Percentiles rank a stretch among this genome's conserved stretches.
Conservation (phyloP, 2,888 invertebrate genomes). For the Alcis repandata region DNA sequence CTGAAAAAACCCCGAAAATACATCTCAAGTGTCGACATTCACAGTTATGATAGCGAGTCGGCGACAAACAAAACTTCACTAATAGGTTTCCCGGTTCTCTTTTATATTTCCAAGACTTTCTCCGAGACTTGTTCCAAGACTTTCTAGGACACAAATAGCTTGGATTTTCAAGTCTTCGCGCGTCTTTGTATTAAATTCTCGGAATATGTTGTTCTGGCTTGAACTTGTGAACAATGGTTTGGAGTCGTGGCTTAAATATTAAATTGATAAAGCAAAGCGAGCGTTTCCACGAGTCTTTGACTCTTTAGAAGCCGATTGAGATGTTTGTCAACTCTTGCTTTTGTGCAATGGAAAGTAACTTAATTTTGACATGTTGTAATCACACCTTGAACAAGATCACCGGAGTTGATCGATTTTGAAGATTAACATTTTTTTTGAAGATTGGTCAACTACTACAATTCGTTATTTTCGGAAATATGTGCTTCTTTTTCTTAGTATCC, state of each 20-base stretch:
- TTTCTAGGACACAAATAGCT: constrained; percentile 1
- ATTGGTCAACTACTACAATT: too few relatives aligned
- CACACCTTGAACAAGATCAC: too few relatives aligned
- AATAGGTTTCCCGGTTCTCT: background rate
- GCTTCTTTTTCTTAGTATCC: too few relatives aligned
- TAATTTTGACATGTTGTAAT: too few relatives aligned
- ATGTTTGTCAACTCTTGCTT: too few relatives aligned
- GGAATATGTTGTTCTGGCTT: constrained; percentile 4
- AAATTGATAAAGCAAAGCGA: background rate
- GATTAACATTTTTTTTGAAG: too few relatives aligned
- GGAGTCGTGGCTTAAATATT: background rate
- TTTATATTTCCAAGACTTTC: background rate
- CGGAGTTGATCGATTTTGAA: too few relatives aligned
- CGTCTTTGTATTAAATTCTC: background rate
- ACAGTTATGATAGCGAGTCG: background rate
- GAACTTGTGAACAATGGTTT: background rate
- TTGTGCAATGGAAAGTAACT: too few relatives aligned
- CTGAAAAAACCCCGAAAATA: background rate
- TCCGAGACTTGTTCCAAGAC: background rate
- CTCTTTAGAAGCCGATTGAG: too few relatives aligned
- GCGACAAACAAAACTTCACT: constrained; percentile 5
- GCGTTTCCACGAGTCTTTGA: background rate
- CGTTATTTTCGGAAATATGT: too few relatives aligned
- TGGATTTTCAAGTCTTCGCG: background rate
- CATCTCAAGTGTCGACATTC: background rate